Conservation (phyloP, 2,113 vertebrate genomes). For the Caracal caracal region DNA sequence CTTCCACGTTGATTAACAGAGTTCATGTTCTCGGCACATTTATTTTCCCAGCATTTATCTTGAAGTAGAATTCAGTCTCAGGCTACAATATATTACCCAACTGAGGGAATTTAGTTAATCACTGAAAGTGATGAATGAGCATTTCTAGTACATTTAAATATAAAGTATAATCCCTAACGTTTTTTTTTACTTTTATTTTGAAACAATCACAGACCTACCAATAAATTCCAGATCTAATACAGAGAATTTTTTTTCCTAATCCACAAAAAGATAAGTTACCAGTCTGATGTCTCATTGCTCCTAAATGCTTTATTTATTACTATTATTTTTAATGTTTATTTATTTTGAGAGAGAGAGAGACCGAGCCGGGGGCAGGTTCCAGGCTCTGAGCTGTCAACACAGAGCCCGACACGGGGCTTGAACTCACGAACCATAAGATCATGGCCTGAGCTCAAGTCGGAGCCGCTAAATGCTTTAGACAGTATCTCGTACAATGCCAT, state of each 20-base stretch:
- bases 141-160: not conserved
- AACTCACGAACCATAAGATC: too few species aligned
- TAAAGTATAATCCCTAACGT: not conserved
- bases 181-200: not conserved
- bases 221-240: not conserved
- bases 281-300: fast-evolving
- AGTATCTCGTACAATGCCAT: not conserved
- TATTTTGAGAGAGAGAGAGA: too few species aligned
- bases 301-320: too few species aligned
- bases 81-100: fast-evolving
- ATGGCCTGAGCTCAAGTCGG: too few species aligned
- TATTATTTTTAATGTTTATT: too few species aligned
- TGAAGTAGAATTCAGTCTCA: not conserved
- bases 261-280: not conserved
- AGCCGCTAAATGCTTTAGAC: fast-evolving
- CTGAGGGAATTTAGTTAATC: not conserved
- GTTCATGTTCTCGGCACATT: not conserved
- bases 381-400: too few species aligned
- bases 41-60: not conserved
- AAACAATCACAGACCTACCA: not conserved
- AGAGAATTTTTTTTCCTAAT: not conserved
- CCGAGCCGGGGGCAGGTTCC: too few species aligned
- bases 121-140: not conserved
- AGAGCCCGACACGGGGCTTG: too few species aligned
- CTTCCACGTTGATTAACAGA: fast-evolving